Evolutionary conservation across 1,140 invertebrate species (phyloP), one percentile per base, ranked within the genome.

Genomic region (Neoseiulus cucumeris): DNA sequence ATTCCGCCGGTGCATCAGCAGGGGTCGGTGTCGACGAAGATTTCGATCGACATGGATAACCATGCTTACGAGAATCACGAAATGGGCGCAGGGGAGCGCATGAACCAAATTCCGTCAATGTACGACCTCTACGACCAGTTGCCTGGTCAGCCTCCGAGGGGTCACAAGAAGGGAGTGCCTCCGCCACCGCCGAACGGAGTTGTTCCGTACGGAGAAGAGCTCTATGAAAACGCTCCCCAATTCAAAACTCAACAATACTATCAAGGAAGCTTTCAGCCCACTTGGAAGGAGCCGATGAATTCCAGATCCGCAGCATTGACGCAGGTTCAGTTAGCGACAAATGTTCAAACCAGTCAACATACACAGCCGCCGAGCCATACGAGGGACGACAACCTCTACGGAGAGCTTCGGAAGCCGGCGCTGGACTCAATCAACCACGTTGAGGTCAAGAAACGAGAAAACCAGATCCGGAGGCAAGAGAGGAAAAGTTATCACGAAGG

Each of bases 401-500:
- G 51, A 4, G 51, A 59, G 5, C 17, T 59, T 25, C 51, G 51
- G 22, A 25, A 33, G 22, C 51, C 51, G 2, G 33, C 33, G 33
- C 33, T 39, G 33, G 33, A 39, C 9, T 39, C 33, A 9, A 39
- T 39, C 33, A 39, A 9, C 33, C 33, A 6, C 4, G 9, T 39
- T 39, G 33, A 39, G 51, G 33, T 59, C 1, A 59, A 33, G 22
- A 25, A 25, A 29, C 51, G 51, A 14, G 51, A 59, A 17, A n/a
- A 59, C 22, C 51, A 25, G 25, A 59, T 59, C 14, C 17, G 25
- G 14, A 25, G 22, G 22, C 51, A 59, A 12, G 51, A 59, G 33
- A 59, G 51, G 51, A 59, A 59, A 25, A 59, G 51, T 25, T 59
- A 59, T 33, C 51, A 59, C 9, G 51, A 59, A 9, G 51, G 51